These are phyloP conservation scores for Chamaea fasciata DNA, from an alignment of 2,113 vertebrate species.

Conservation along the genomic window DNA sequence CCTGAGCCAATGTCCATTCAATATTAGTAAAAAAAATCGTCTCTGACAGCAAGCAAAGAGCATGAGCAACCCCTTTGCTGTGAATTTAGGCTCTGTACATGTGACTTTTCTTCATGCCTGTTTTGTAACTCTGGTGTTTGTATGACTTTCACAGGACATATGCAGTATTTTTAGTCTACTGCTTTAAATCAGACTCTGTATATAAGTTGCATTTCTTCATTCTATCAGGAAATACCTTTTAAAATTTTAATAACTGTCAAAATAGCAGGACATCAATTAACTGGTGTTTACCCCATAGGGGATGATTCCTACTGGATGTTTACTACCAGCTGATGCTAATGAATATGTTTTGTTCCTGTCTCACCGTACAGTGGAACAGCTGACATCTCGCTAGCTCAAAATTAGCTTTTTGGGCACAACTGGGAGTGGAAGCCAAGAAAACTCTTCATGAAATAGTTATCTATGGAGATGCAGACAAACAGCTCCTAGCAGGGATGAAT, in stretches of 20 bases:
- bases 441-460: not conserved
- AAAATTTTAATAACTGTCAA: not conserved
- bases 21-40: not conserved
- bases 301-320: not conserved
- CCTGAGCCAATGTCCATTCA: not conserved
- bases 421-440: not conserved
- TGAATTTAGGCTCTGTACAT: accelerated
- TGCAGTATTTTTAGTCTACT: not conserved
- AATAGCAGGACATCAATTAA: not conserved
- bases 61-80: not conserved
- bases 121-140: not conserved
- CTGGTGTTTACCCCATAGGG: not conserved
- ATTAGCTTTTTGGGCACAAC: not conserved
- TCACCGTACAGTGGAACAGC: not conserved
- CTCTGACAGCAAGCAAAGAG: not conserved
- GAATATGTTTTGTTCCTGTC: not conserved
- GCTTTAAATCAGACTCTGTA: not conserved
- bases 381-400: not conserved
- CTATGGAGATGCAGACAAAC: not conserved
- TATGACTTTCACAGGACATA: accelerated
- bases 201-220: not conserved
- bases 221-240: not conserved
- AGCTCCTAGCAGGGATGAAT: not conserved
- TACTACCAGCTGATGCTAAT: not conserved
- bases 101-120: not conserved